Evolutionary conservation across 1,140 invertebrate species (phyloP), one percentile per base, ranked within the genome.

Genomic region (Papilio xuthus): DNA sequence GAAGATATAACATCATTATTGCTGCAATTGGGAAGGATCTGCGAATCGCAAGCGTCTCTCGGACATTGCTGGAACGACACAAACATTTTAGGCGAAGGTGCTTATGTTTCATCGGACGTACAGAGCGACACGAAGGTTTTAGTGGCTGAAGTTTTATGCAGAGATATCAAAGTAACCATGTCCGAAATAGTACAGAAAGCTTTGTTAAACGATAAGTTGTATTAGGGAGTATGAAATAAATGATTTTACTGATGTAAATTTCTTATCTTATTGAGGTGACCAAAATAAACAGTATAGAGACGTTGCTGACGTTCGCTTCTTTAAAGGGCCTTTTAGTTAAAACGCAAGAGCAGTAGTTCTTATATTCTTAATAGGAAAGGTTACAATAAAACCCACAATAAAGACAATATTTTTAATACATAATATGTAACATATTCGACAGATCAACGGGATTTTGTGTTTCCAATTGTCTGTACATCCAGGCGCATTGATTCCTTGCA

Each of bases 1-100:
- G 98, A 99, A 80, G 98, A 99, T 85, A 97, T 97, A 9, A 96
- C 97, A 0, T 96, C 96, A 23, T 94, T 99, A 13, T 89, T 99
- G 47, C 95, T 98, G 84, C 98, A 98, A 91, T 93, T 99, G 32
- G 98, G 97, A 9, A 95, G 97, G 82, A 97, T 99, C 72, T 97
- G 97, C 81, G 95, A 97, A 83, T 98, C 98, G 6, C 97, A 98
- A 89, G 96, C 96, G 0, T 96, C 97, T 15, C 91, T 98, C 13
- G 96, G 96, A 10, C 95, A 96, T 77, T 95, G 95, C 88, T 96
- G 95, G 83, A 95, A 95, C 83, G 95, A 95, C 75, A 93, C 94
- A 9, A 92, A 90, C 26, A 95, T 95, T 81, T 85, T 95, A 23
- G 94, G 94, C 0, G 94, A 94, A 83, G 90, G 92, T 20, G 94